Base-by-base conservation (phyloP, 2,113 vertebrate species). In the Notothenia coriiceps region DNA sequence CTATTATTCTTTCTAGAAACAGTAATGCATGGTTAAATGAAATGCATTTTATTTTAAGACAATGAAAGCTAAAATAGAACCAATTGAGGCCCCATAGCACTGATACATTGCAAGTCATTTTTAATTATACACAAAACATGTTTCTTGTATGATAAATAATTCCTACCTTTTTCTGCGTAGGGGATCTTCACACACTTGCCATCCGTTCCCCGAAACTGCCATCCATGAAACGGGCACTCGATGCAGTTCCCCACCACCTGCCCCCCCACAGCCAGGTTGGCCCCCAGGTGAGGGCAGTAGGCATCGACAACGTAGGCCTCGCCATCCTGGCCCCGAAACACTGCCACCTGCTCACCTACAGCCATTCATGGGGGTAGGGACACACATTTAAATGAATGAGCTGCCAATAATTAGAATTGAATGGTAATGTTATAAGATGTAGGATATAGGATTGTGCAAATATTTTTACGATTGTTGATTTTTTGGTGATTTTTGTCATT, bases 271-370 rank as follows among this genome's bases (percentile, higher is more conserved):
- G 94, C 90, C 33, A 96, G 85, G 88, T 93, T 95, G 40, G 96
- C 96, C 0, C 96, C 95, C 3, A 97, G 92, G 70, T 96, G 96
- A 3, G 96, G 96, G 71, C 96, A 96, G 81, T 96, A 96, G 10
- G 95, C 90, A 0, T 95, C 94, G 5, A 95, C 57, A 44, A 96
- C 95, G 0, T 92, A 86, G 20, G 87, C 94, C 13, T 67, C 90
- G 6, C 95, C 95, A 4, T 95, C 87, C 35, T 85, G 79, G 18
- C 86, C 88, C 10, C 94, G 88, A 33, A 96, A 96, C 8, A 88
- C 94, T 0, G 90, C 88, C 1, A 96, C 71, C 68, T 95, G 93
- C 4, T 96, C 90, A 54, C 95, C 96, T 94, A 79, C 10, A 35
- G 62, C 8, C 0, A 60, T 46, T 4, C n/a, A 79, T 51, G 10